These are phyloP conservation scores for Lordiphosa collinella DNA, from an alignment of 1,140 invertebrate genomes.

Conservation along the genomic window DNA sequence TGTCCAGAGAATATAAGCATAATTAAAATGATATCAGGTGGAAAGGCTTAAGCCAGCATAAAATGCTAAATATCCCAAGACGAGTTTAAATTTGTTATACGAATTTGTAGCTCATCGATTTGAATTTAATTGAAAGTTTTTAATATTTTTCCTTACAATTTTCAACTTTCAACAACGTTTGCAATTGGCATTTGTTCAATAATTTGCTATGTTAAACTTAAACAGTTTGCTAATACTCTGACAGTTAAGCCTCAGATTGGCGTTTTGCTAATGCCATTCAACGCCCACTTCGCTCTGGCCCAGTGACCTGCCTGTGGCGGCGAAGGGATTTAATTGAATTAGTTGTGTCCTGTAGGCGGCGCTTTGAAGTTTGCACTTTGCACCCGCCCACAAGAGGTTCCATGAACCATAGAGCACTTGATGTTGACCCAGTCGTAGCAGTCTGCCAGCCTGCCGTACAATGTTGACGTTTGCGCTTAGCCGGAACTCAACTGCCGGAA, in stretches of 20 bases:
- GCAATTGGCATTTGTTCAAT: constrained; percentile 32
- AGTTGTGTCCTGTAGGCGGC: constrained; percentile 57
- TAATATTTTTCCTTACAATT: too few relatives aligned
- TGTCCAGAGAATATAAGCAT: too few relatives aligned
- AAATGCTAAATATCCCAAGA: too few relatives aligned
- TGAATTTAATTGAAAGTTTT: too few relatives aligned
- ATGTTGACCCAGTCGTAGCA: constrained; percentile 40
- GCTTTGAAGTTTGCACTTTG: constrained; percentile 73
- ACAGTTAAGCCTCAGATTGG: constrained; percentile 31
- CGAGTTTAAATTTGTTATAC: too few relatives aligned
- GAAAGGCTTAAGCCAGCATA: too few relatives aligned
- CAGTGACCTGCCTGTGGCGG: constrained; percentile 13
- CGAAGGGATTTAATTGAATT: constrained; percentile 71
- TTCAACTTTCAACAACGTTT: constrained; percentile 17
- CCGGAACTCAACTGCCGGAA: constrained; percentile 46
- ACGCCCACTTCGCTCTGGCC: constrained; percentile 5
- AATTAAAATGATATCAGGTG: too few relatives aligned
- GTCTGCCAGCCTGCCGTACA: neutral
- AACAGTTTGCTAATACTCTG: constrained; percentile 30
- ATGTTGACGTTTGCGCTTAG: constrained; percentile 63
- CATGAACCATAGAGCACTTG: constrained; percentile 16
- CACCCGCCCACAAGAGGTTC: constrained; percentile 28
- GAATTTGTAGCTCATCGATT: too few relatives aligned
- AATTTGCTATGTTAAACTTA: constrained; percentile 40
- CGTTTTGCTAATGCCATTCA: constrained; percentile 15